Evolutionary conservation across 2,888 invertebrate genomes (phyloP).

Genomic region (Pterostichus niger): DNA sequence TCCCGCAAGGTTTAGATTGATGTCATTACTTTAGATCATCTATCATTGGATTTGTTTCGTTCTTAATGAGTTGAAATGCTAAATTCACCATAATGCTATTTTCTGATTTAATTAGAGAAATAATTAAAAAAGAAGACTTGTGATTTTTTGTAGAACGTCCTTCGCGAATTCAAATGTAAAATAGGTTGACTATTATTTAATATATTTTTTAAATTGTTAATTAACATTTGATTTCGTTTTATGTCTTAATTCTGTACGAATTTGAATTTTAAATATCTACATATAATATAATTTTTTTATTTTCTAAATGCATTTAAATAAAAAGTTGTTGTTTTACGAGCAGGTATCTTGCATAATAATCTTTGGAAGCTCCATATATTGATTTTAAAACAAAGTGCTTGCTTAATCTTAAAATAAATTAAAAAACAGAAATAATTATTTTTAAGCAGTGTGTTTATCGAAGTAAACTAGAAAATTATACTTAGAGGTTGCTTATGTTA

Average conservation of each 20-base stretch:
- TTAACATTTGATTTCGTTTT: constrained; percentile 42
- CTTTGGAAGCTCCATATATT: too few relatives aligned
- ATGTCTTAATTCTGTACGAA: constrained; percentile 30
- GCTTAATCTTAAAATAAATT: too few relatives aligned
- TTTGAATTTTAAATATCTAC: constrained; percentile 14
- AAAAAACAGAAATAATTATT: too few relatives aligned
- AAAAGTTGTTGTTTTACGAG: not conserved
- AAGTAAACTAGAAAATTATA: too few relatives aligned
- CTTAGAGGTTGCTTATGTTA: too few relatives aligned
- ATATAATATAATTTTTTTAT: not conserved
- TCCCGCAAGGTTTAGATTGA: constrained; percentile 2
- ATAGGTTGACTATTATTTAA: not conserved
- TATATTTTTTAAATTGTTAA: constrained; percentile 15
- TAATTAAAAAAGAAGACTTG: constrained; percentile 27
- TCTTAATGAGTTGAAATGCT: constrained; percentile 8
- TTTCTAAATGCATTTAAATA: not conserved
- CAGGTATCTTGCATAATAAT: too few relatives aligned
- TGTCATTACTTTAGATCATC: constrained; percentile 15
- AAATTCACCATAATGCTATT: not conserved
- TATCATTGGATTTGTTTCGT: constrained; percentile 4
- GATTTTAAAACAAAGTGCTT: too few relatives aligned
- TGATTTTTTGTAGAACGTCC: constrained; percentile 2
- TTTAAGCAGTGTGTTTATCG: too few relatives aligned
- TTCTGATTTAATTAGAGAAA: constrained; percentile 22
- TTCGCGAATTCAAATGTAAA: constrained; percentile 13